phyloP scores from a whole-genome alignment of 2,797 vertebrate genomes.

The Hyperoplus lanceolatus region DNA sequence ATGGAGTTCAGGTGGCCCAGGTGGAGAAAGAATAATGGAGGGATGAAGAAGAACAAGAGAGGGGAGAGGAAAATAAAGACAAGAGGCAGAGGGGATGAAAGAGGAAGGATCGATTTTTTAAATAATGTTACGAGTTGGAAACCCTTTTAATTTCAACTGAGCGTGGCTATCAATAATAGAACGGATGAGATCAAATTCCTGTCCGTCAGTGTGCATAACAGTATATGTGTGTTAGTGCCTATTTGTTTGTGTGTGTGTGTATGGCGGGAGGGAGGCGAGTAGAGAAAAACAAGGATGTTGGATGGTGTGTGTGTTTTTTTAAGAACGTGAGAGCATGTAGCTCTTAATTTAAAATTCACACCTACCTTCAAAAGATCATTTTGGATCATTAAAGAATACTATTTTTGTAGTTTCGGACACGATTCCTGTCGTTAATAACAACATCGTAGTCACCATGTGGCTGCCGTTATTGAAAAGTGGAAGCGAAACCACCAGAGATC shows the following conservation, averaged over 20 bases:
- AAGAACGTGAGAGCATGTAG: not conserved
- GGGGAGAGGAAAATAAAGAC: conserved; percentile 28
- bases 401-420: not conserved
- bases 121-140: conserved; percentile 60
- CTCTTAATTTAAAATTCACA: conserved; percentile 24
- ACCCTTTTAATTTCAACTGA: conserved; percentile 61
- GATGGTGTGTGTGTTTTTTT: not conserved
- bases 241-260: conserved; percentile 1
- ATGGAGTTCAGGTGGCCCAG: conserved; percentile 50
- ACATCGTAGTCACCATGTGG: not conserved
- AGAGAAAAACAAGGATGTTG: conserved; percentile 9
- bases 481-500: not conserved
- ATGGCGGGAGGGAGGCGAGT: not conserved
- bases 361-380: not conserved
- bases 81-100: conserved; percentile 49
- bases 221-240: conserved; percentile 11
- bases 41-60: conserved; percentile 30
- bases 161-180: conserved; percentile 56
- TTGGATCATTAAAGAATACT: not conserved
- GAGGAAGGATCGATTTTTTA: conserved; percentile 57
- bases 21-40: conserved; percentile 44
- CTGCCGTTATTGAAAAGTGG: not conserved
- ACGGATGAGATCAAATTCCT: conserved; percentile 36
- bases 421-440: not conserved
- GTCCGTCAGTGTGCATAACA: conserved; percentile 6